Evolutionary conservation across 2,888 invertebrate species (phyloP), one percentile per base, ranked within the genome.

Genomic region (Halictus quadricinctus): DNA sequence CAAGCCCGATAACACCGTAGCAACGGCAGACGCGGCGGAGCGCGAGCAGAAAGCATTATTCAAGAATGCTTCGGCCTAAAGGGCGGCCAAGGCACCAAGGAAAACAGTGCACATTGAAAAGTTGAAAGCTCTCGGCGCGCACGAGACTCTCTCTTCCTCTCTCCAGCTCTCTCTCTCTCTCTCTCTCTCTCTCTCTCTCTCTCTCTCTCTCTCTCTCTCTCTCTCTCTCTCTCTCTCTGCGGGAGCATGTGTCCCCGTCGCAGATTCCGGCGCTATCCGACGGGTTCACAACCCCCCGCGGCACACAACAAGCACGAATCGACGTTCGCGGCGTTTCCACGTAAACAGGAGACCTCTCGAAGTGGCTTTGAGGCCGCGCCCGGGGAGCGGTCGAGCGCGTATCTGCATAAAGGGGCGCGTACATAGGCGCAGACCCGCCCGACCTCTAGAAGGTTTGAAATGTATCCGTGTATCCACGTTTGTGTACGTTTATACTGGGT

Each of bases 271-370:
- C 48, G 43, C 41, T 69, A 25, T 72, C 64, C 69, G 41, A 18
- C 75, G 60, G 43, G 75, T 72, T 36, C 29, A 18, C 72, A 50
- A 69, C 69, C 72, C 48, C 72, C 46, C 50, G 29, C 46, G 29
- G 72, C 21, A 36, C 76, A 78, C 81, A 85, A 78, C 78, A 81
- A 78, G 74, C 77, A 72, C 75, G 81, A 85, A 79, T 78, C 85
- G 85, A 81, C 75, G 81, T 79, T 81, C 69, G 81, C 76, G 50
- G 76, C 70, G 85, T 79, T 79, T 81, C 70, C 81, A 46, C 76
- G 81, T 81, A 81, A 85, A 86, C 86, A 81, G 76, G 81, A 76
- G 77, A 81, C 81, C 85, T 75, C 81, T 78, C 79, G 78, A 81
- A 78, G 60, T 66, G 78, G 81, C 79, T 86, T 85, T 79, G 79